phyloP scores from a whole-genome alignment of 2,888 invertebrate genomes.

The Caenorhabditis imperialis region DNA sequence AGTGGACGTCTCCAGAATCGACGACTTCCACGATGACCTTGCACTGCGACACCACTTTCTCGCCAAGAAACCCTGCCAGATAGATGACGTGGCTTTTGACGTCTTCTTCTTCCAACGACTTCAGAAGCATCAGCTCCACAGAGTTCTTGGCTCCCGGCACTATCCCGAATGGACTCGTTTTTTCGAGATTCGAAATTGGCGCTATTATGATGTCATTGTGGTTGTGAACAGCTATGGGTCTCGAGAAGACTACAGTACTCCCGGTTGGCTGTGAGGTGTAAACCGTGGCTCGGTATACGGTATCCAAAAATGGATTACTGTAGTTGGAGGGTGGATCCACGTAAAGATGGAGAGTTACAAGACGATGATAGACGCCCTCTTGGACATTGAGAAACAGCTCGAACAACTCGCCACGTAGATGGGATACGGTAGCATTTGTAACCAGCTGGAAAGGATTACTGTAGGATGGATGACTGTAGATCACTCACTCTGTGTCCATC shows the following conservation, averaged over 20 bases:
- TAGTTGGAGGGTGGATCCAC: constrained; percentile 14
- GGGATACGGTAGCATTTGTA: constrained; percentile 18
- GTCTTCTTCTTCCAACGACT: constrained; percentile 14
- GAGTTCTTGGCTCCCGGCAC: constrained; percentile 4
- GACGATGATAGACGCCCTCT: constrained; percentile 28
- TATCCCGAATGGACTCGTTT: constrained; percentile 13
- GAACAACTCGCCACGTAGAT: constrained; percentile 42
- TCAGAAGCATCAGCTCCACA: constrained; percentile 13
- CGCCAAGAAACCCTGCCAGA: constrained; percentile 19
- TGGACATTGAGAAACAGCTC: constrained; percentile 40
- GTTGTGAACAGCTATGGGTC: constrained; percentile 9
- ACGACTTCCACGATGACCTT: constrained; percentile 36
- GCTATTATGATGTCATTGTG: not conserved
- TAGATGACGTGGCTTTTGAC: constrained; percentile 16
- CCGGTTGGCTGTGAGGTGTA: constrained; percentile 25
- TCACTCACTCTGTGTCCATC: constrained; percentile 25
- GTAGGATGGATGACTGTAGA: not conserved
- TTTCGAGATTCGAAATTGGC: constrained; percentile 12
- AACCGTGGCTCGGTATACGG: constrained; percentile 17
- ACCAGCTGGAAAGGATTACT: constrained; percentile 14
- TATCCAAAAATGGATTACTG: constrained; percentile 3
- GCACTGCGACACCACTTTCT: constrained; percentile 26
- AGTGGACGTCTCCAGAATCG: constrained; percentile 29
- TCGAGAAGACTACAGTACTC: constrained; percentile 11
- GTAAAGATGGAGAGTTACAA: constrained; percentile 41